These are phyloP conservation scores for Scolopax mira DNA, from an alignment of 2,113 vertebrate genomes.

Conservation along the genomic window DNA sequence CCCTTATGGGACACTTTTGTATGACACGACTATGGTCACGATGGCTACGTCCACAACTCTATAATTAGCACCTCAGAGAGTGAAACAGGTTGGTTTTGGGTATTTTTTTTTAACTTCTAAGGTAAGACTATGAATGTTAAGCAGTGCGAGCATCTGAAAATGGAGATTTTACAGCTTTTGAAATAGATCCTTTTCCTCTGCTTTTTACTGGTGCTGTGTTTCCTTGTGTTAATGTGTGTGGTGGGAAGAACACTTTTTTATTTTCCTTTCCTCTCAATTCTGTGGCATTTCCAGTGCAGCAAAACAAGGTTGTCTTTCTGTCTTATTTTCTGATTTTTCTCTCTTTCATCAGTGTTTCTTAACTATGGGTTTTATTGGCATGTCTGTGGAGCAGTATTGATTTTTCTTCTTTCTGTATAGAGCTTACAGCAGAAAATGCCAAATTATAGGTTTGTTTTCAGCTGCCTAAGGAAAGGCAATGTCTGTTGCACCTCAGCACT, in stretches of 20 bases:
- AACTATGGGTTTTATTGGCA: background rate
- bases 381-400: background rate
- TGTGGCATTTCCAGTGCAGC: background rate
- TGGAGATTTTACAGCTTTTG: background rate
- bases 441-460: background rate
- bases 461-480: background rate
- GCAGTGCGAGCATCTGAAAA: background rate
- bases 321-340: background rate
- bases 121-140: background rate
- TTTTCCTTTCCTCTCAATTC: background rate
- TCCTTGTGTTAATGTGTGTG: background rate
- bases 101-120: background rate
- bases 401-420: background rate
- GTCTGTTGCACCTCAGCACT: background rate
- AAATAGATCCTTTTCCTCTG: background rate
- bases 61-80: background rate
- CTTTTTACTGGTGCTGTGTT: background rate
- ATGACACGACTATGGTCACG: background rate
- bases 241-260: background rate
- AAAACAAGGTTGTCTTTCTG: background rate
- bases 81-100: background rate
- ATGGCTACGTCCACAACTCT: background rate
- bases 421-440: background rate
- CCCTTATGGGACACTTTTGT: background rate
- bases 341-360: background rate